Evolutionary conservation across 2,113 vertebrate species (phyloP), one percentile per base, ranked within the genome.

Genomic region (Hydropotes inermis): DNA sequence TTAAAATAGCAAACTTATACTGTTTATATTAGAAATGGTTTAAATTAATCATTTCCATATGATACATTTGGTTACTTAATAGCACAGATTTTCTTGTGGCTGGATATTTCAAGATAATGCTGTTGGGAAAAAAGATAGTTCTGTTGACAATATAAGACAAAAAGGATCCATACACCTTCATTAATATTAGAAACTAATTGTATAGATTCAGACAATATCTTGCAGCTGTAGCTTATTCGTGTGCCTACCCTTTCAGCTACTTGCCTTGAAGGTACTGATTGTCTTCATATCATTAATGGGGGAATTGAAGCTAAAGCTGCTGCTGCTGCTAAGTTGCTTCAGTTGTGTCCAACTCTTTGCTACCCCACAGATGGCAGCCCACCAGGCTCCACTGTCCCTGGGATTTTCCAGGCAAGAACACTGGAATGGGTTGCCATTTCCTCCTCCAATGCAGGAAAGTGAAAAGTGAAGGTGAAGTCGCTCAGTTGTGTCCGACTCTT

Each of bases 81-180:
- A 78, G 50, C 74, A 84, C 58, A 90, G 47, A 78, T 55, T 94
- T 95, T 86, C 91, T 83, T 92, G 58, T 57, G 64, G 83, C 58
- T 97, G 55, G 91, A 79, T 95, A 91, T 92, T 97, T 97, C 58
- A 94, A 96, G 74, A 82, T 88, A 30, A 79, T 92, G 58, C 33
- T 74, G 8, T 89, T 87, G 92, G 50, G 33, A 25, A 82, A 81
- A 82, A 92, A 96, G 79, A 81, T 91, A n/a, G 57, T 87, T 58
- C 43, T 74, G 6, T 89, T 83, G 93, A 96, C 30, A 89, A 82
- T 60, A 74, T 33, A 47, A 60, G 27, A 92, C 74, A 30, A 87
- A 78, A 87, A 87, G 57, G 52, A 74, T 15, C 36, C 3, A 12
- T 14, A 74, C 15, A 28, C 21, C 76, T 94, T 86, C 81, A 92